A percentile compares a stretch with the other conserved stretches of the same genome.
phyloP scores from a whole-genome alignment of 2,797 vertebrate species.

The Allenopithecus nigroviridis region DNA sequence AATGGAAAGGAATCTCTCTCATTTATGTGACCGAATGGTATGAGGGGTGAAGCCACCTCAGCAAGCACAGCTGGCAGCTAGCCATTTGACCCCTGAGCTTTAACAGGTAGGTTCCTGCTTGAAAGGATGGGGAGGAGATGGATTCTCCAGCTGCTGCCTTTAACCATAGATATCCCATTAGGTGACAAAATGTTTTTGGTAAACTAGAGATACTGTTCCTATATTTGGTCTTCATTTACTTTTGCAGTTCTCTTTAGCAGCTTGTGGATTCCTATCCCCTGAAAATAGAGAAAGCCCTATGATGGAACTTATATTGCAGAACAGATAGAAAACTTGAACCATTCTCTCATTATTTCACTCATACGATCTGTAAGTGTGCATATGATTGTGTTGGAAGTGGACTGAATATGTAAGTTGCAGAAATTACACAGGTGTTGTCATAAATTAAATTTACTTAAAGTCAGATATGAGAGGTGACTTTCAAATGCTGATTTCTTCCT shows the following conservation, averaged over 20 bases:
- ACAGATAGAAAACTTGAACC: background rate
- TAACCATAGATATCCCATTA: background rate
- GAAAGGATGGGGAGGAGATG: background rate
- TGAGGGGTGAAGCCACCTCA: background rate
- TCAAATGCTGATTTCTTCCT: background rate
- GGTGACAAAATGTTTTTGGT: background rate
- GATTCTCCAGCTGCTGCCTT: background rate
- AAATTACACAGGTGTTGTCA: background rate
- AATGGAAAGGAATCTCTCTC: background rate
- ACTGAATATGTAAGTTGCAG: background rate
- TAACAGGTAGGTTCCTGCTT: too few species aligned
- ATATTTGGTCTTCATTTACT: background rate
- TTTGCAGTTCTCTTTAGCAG: background rate
- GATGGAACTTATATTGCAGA: background rate
- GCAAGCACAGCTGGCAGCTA: background rate
- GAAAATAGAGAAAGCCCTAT: background rate
- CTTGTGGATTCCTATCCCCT: background rate
- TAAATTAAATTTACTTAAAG: constrained; percentile 27
- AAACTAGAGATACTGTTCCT: background rate
- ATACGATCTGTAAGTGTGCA: background rate
- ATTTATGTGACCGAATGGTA: background rate
- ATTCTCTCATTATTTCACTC: background rate
- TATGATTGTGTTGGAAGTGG: background rate
- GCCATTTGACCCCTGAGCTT: background rate
- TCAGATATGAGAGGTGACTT: background rate